Conservation (phyloP, 2,888 invertebrate genomes). For the Trilocha varians region DNA sequence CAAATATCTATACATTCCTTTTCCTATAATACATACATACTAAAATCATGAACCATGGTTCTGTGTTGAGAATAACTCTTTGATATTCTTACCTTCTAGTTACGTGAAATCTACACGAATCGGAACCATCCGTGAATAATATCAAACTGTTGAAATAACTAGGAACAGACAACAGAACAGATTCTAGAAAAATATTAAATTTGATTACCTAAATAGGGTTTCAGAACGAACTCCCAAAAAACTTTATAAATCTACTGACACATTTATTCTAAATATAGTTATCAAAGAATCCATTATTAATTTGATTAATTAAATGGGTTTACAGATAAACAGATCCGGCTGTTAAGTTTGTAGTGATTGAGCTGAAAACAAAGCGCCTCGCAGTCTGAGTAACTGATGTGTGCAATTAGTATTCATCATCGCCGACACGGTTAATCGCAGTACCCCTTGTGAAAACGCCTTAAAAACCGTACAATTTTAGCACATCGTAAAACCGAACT, state of each 20-base stretch:
- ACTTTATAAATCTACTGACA: not conserved
- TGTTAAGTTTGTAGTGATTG: constrained; percentile 6
- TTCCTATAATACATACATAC: no score
- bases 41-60: no score
- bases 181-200: no score
- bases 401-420: constrained; percentile 19
- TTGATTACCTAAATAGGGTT: no score
- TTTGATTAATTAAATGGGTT: not conserved
- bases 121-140: no score
- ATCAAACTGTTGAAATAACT: no score
- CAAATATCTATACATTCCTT: no score
- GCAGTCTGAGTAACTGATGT: constrained; percentile 31
- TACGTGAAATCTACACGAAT: no score
- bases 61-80: no score
- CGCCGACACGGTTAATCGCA: constrained; percentile 17
- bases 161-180: no score
- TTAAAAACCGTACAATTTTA: constrained; percentile 16
- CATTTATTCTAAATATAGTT: not conserved
- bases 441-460: constrained; percentile 12
- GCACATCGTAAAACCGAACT: constrained; percentile 26
- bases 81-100: no score
- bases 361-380: constrained; percentile 30
- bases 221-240: not conserved
- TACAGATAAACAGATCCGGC: constrained; percentile 1
- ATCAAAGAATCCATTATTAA: not conserved